Evolutionary conservation across 2,797 vertebrate genomes (phyloP), one percentile per base, ranked within the genome.

Genomic region (Oreochromis grahami): DNA sequence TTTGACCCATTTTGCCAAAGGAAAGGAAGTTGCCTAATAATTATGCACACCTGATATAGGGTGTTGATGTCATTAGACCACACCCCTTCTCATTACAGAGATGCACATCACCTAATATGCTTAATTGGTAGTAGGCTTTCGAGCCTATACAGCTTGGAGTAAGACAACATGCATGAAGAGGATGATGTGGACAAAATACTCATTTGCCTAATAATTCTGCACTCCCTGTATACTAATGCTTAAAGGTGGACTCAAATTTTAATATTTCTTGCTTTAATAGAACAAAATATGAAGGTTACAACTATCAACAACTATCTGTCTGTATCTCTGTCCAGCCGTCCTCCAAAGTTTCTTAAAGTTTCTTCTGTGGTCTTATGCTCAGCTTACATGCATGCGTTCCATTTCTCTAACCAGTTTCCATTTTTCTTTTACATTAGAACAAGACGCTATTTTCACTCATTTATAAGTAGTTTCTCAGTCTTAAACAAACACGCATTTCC

Each of bases 381-480:
- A 63, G 60, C 34, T 63, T 34, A 63, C 34, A 65, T 38, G 34
- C 19, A 65, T 65, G 58, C 3, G 0, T 38, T 65, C 19, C 34
- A 38, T 65, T 38, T 65, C 0, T 65, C 19, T 21, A n/a, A 38
- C 7, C 60, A 21, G 19, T 65, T 38, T 13, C 19, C 10, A 38
- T 65, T 65, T 36, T 65, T 8, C 60, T 65, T 65, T 65, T 65
- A 21, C 32, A 65, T 38, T 65, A 65, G 11, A 65, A 65, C 4
- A 65, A 21, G 60, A 21, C 21, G 32, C 34, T 21, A 19, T n/a
- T 65, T 8, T 65, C 19, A 65, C 11, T 65, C 19, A 38, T 63
- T 63, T 21, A n/a, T 21, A 65, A 65, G 60, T 65, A 65, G 34
- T 65, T 65, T 65, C 11, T n/a, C 34, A 63, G 34, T 63, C 34